Percentiles rank a stretch among this genome's conserved stretches.
phyloP scores from a whole-genome alignment of 2,113 vertebrate genomes.

The Pampusana beccarii region DNA sequence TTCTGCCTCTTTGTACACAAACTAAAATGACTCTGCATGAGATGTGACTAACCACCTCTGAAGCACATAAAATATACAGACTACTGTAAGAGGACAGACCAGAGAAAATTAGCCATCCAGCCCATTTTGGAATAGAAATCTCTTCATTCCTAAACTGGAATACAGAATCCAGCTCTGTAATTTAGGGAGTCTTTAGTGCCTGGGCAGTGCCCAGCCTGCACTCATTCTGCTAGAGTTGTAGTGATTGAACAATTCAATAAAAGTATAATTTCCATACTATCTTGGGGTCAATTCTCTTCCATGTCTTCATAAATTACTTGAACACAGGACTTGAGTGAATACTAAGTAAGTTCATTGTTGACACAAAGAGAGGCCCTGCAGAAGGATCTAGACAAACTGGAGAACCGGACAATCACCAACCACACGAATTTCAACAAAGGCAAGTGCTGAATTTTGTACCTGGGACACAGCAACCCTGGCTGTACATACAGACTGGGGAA shows the following conservation, averaged over 20 bases:
- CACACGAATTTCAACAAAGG: no score
- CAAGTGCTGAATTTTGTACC: no score
- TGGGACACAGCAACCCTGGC: no score
- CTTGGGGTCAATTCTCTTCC: no score
- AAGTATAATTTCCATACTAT: neutral
- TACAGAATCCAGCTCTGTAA: neutral
- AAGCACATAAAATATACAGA: neutral
- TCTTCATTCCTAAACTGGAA: neutral
- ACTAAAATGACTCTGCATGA: neutral
- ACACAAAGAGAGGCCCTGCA: no score
- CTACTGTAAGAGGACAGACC: neutral
- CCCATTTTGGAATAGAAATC: neutral
- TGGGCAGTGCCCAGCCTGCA: neutral
- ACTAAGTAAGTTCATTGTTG: no score
- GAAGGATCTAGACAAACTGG: no score
- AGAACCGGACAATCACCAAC: no score
- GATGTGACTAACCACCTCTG: neutral
- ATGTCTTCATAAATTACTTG: no score
- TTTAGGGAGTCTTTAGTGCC: neutral
- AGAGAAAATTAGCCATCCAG: neutral
- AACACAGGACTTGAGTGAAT: no score
- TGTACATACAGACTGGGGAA: no score
- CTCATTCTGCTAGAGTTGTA: neutral
- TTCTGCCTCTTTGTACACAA: neutral
- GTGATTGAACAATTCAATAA: neutral